phyloP scores from a whole-genome alignment of 1,140 invertebrate species.

The Drosophila lacertosa region DNA sequence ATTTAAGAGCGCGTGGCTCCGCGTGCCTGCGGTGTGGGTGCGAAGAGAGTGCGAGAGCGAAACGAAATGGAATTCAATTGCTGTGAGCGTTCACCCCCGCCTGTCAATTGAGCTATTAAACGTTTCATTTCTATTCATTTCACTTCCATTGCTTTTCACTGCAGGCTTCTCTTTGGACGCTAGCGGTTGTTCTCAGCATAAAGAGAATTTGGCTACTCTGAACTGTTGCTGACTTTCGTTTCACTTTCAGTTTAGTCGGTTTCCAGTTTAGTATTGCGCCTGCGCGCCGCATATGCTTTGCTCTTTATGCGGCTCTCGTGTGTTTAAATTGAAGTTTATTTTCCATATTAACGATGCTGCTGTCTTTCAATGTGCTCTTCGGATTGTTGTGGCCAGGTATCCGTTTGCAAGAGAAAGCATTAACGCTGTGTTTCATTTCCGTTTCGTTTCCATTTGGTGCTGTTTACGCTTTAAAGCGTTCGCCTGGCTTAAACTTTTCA shows the following conservation, averaged over 20 bases:
- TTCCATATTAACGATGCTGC: slow-evolving; percentile 34
- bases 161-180: no score
- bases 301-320: slow-evolving; percentile 33
- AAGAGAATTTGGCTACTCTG: slow-evolving; percentile 10
- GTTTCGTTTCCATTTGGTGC: slow-evolving; percentile 17
- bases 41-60: slow-evolving; percentile 8
- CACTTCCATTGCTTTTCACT: slow-evolving; percentile 1
- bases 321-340: slow-evolving; percentile 48
- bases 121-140: slow-evolving; percentile 35
- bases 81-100: slow-evolving; percentile 30
- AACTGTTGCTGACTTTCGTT: slow-evolving; percentile 24
- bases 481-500: slow-evolving; percentile 35
- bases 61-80: slow-evolving; percentile 7
- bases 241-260: slow-evolving; percentile 28
- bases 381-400: neutral
- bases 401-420: no score
- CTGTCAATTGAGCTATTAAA: slow-evolving; percentile 68
- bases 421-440: slow-evolving; percentile 10
- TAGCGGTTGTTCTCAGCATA: no score
- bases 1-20: slow-evolving; percentile 2
- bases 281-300: slow-evolving; percentile 28
- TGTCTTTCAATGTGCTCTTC: slow-evolving; percentile 24
- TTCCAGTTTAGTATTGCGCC: slow-evolving; percentile 35
- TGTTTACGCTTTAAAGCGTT: slow-evolving; percentile 43
- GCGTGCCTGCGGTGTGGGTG: neutral